Conservation (phyloP, 2,888 invertebrate genomes). For the Xanthia togata region DNA sequence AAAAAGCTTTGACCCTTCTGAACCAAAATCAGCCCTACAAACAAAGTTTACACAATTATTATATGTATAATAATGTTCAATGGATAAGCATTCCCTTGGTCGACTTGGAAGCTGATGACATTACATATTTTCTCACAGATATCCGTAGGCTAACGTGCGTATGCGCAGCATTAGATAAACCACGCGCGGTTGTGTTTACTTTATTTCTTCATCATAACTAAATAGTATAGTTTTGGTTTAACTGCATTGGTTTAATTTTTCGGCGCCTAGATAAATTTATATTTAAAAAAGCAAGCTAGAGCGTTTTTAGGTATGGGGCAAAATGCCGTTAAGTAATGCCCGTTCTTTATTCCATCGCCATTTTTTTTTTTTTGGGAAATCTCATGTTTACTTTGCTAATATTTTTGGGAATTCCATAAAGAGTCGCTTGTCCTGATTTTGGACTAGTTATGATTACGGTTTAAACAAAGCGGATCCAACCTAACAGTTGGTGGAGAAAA, state of each 20-base stretch:
- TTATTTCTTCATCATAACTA: slow-evolving; percentile 47
- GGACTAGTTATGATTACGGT: slow-evolving; percentile 25
- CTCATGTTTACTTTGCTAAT: not conserved
- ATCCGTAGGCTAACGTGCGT: slow-evolving; percentile 54
- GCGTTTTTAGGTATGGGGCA: not conserved
- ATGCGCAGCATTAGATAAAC: slow-evolving; percentile 46
- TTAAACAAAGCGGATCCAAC: not conserved
- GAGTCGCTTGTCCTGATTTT: slow-evolving; percentile 8
- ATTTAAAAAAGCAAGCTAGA: not conserved
- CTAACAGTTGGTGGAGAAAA: not conserved
- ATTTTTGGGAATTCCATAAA: slow-evolving; percentile 46
- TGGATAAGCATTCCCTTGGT: slow-evolving; percentile 40
- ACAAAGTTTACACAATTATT: slow-evolving; percentile 43
- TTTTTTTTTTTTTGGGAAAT: not conserved
- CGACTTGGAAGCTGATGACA: slow-evolving; percentile 59
- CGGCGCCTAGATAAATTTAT: not conserved
- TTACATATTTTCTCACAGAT: slow-evolving; percentile 70
- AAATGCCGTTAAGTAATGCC: not conserved
- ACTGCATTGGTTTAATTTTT: not conserved
- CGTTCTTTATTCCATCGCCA: slow-evolving; percentile 4
- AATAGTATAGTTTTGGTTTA: not conserved
- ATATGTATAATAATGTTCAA: slow-evolving; percentile 32
- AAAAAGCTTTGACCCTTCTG: not conserved
- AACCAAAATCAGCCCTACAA: not conserved
- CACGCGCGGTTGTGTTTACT: slow-evolving; percentile 44